Evolutionary conservation across 2,888 invertebrate genomes (phyloP).

Genomic region (Drosophila koepferae): DNA sequence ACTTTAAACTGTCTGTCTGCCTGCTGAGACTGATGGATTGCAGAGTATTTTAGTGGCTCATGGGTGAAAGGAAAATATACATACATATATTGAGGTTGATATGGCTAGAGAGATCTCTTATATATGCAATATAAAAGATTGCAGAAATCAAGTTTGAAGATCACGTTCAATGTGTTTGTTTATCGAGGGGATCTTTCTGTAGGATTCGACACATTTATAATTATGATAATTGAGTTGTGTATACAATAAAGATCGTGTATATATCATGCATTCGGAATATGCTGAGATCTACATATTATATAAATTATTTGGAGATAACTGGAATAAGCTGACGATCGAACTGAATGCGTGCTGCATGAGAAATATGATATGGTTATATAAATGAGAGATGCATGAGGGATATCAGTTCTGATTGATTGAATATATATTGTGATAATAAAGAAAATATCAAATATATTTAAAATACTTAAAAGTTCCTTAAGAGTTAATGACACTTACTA

Average conservation of each 20-base stretch:
- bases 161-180: not conserved
- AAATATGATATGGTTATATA: not conserved
- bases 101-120: not conserved
- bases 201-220: conserved; percentile 11
- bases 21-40: conserved; percentile 15
- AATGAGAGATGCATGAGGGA: not conserved
- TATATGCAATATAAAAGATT: not conserved
- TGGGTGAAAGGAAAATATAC: not conserved
- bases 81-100: not conserved
- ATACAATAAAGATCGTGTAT: not conserved
- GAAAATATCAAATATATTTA: not conserved
- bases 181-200: not conserved
- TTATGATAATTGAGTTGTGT: conserved; percentile 7
- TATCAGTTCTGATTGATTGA: not conserved
- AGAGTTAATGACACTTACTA: not conserved
- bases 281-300: not conserved
- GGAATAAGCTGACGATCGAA: not conserved
- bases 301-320: not conserved
- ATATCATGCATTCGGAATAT: not conserved
- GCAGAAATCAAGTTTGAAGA: not conserved
- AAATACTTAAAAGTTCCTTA: not conserved
- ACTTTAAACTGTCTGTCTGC: conserved; percentile 11
- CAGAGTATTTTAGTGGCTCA: not conserved
- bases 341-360: not conserved
- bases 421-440: not conserved